Evolutionary conservation across 2,113 vertebrate species (phyloP).

Genomic region (Enhydra lutris): DNA sequence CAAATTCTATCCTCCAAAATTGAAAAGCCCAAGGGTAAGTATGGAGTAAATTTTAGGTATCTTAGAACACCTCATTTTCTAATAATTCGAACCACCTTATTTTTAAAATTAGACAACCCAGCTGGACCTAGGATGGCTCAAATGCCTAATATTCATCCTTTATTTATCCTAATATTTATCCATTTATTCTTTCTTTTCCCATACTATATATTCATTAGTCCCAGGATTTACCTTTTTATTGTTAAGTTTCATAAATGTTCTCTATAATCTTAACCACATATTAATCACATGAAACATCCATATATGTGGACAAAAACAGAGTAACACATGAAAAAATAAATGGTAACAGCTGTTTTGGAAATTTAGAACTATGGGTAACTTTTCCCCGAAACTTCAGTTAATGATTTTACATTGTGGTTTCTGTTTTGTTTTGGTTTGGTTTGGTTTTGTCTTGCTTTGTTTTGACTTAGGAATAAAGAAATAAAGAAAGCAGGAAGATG

Average conservation of each 20-base stretch:
- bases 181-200: neutral
- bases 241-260: neutral
- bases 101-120: neutral
- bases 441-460: neutral
- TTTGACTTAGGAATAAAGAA: neutral
- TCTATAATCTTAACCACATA: neutral
- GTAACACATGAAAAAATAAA: constrained; percentile 28
- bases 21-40: neutral
- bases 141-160: neutral
- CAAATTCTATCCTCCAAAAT: neutral
- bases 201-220: neutral
- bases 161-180: neutral
- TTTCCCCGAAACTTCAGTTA: neutral
- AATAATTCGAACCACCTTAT: neutral
- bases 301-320: neutral
- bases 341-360: neutral
- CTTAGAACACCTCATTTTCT: neutral
- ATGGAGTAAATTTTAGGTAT: neutral
- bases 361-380: neutral
- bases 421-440: neutral
- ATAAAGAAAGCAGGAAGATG: neutral
- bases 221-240: neutral
- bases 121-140: neutral
- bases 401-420: neutral
- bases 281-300: neutral